Conservation (phyloP, 1,140 invertebrate species). For the Aricia agestis region DNA sequence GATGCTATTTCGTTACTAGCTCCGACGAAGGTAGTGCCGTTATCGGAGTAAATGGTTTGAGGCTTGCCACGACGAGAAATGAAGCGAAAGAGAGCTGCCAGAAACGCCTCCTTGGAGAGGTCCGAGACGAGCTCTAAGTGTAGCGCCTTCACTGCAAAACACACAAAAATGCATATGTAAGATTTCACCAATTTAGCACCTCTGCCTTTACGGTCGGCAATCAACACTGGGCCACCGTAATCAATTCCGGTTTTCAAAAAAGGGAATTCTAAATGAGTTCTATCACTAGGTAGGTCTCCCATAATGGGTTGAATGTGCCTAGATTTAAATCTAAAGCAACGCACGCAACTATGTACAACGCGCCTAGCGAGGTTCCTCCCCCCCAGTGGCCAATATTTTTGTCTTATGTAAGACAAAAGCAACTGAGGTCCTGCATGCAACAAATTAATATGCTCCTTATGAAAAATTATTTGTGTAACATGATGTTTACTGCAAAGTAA, state of each 20-base stretch:
- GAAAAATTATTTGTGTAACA: constrained; percentile 24
- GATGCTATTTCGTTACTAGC: constrained; percentile 6
- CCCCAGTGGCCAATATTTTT: constrained; percentile 27
- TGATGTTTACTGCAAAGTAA: constrained; percentile 25
- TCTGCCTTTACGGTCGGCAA: constrained; percentile 5
- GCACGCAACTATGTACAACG: constrained; percentile 14
- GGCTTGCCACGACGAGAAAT: constrained; percentile 17
- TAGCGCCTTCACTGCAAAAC: not conserved
- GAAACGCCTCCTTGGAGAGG: constrained; percentile 10
- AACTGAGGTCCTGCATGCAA: constrained; percentile 25
- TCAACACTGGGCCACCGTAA: not conserved
- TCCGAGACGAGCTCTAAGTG: constrained; percentile 9
- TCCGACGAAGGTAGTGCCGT: constrained; percentile 20
- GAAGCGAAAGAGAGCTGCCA: constrained; percentile 4
- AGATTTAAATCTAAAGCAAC: not conserved
- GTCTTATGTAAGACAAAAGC: constrained; percentile 20
- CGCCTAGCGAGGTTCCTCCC: constrained; percentile 22
- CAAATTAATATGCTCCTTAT: constrained; percentile 16
- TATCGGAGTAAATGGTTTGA: constrained; percentile 15
- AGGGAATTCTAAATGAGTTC: constrained; percentile 6
- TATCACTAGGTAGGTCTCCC: not conserved
- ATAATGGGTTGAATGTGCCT: not conserved
- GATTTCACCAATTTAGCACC: not conserved
- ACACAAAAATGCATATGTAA: constrained; percentile 11
- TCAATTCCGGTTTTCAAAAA: not conserved